A percentile compares a stretch with the other conserved stretches of the same genome.
phyloP scores from a whole-genome alignment of 2,888 invertebrate species.

The Papilio gigon region DNA sequence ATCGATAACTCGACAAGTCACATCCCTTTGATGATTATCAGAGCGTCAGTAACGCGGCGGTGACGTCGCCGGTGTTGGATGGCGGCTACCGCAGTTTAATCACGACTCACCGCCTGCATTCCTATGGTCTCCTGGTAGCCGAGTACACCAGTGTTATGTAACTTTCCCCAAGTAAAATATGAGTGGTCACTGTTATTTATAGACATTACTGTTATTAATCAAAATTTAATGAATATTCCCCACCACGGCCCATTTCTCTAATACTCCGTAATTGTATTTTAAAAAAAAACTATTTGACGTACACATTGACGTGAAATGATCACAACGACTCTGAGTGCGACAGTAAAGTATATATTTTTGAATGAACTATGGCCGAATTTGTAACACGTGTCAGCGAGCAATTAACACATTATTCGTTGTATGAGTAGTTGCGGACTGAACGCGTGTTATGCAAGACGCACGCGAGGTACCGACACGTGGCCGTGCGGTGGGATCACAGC shows the following conservation, averaged over 20 bases:
- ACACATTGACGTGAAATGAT: too few relatives aligned
- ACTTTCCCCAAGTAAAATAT: not conserved
- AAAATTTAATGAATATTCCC: too few relatives aligned
- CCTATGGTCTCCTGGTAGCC: slow-evolving; percentile 35
- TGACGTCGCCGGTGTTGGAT: slow-evolving; percentile 9
- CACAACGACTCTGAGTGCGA: too few relatives aligned
- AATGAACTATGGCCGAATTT: not conserved
- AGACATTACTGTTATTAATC: too few relatives aligned
- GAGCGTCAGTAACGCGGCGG: slow-evolving; percentile 29
- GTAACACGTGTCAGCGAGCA: not conserved
- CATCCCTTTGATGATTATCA: slow-evolving; percentile 18
- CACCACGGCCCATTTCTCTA: too few relatives aligned
- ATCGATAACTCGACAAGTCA: not conserved
- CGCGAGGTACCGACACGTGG: slow-evolving; percentile 22
- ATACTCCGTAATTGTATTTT: too few relatives aligned
- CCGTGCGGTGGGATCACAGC: slow-evolving; percentile 13
- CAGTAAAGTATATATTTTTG: not conserved
- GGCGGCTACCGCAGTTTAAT: slow-evolving; percentile 27
- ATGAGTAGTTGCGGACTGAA: not conserved
- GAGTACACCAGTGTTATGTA: slow-evolving; percentile 9
- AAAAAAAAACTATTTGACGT: too few relatives aligned
- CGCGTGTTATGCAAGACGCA: slow-evolving; percentile 4
- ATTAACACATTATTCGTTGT: not conserved
- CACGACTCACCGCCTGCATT: slow-evolving; percentile 30
- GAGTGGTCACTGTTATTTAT: not conserved